Evolutionary conservation across 2,797 vertebrate genomes (phyloP).

Genomic region (Aulostomus chinensis): DNA sequence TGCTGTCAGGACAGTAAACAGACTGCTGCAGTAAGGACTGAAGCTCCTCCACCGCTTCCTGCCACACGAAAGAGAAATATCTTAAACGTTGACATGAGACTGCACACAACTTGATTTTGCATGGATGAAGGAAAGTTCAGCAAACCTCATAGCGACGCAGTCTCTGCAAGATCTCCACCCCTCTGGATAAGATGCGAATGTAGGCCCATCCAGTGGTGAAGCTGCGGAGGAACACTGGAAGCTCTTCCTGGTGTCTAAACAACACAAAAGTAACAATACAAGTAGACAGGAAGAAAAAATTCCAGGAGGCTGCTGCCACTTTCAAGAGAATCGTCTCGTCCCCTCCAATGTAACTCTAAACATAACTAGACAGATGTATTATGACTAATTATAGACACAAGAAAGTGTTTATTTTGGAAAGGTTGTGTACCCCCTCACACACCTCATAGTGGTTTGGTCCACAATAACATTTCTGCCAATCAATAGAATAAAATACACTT

Average conservation of each 20-base stretch:
- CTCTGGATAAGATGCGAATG: conserved; percentile 87
- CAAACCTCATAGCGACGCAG: conserved; percentile 88
- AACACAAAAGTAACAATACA: too few species aligned
- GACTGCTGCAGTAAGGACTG: conserved; percentile 84
- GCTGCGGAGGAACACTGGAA: conserved; percentile 89
- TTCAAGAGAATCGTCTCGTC: too few species aligned
- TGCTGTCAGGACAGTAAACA: conserved; percentile 88
- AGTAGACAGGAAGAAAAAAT: too few species aligned
- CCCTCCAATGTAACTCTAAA: too few species aligned
- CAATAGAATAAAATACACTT: too few species aligned
- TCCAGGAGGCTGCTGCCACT: too few species aligned
- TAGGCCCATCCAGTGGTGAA: conserved; percentile 94
- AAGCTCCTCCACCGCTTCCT: conserved; percentile 91
- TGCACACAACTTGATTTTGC: background rate
- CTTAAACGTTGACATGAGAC: background rate
- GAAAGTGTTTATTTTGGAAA: too few species aligned
- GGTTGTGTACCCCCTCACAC: too few species aligned
- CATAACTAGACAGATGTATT: too few species aligned
- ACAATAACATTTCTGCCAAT: too few species aligned
- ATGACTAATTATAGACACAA: too few species aligned
- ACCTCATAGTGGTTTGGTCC: too few species aligned
- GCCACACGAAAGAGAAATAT: conserved; percentile 3
- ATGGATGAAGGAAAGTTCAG: background rate
- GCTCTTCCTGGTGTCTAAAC: conserved; percentile 79
- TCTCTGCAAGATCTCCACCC: conserved; percentile 93